phyloP scores from a whole-genome alignment of 2,797 vertebrate genomes.

The Typhlichthys eigenmanni region DNA sequence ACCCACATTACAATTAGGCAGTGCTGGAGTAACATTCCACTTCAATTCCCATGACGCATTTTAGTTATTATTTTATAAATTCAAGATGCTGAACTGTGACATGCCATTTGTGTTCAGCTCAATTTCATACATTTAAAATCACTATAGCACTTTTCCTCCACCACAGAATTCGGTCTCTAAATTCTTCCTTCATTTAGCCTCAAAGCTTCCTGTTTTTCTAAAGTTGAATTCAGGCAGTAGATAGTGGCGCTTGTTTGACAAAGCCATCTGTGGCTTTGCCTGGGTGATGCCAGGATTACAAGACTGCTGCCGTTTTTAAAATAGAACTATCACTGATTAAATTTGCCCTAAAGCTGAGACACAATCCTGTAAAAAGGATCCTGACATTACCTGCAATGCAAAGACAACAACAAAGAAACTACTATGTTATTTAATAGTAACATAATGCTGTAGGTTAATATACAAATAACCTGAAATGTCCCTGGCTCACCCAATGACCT shows the following conservation, averaged over 20 bases:
- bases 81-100: constrained; percentile 6
- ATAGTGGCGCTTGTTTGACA: constrained; percentile 46
- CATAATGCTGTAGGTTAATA: not conserved
- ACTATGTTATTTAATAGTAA: not conserved
- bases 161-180: constrained; percentile 36
- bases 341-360: constrained; percentile 31
- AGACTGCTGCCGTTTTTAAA: constrained; percentile 41
- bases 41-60: constrained; percentile 27
- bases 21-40: constrained; percentile 43
- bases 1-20: constrained; percentile 58
- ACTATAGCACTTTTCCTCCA: constrained; percentile 34
- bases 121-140: constrained; percentile 40
- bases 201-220: constrained; percentile 38
- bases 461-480: constrained; percentile 15
- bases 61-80: constrained; percentile 47
- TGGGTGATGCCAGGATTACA: constrained; percentile 47
- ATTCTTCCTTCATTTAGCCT: constrained; percentile 42
- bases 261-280: constrained; percentile 58
- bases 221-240: constrained; percentile 43
- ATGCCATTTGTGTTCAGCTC: constrained; percentile 11
- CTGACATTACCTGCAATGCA: not conserved
- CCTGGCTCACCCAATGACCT: no score
- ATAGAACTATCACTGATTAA: constrained; percentile 49
- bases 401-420: not conserved
- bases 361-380: constrained; percentile 23